These are phyloP conservation scores for Brenthis daphne DNA, from an alignment of 2,888 invertebrate species.

Conservation along the genomic window DNA sequence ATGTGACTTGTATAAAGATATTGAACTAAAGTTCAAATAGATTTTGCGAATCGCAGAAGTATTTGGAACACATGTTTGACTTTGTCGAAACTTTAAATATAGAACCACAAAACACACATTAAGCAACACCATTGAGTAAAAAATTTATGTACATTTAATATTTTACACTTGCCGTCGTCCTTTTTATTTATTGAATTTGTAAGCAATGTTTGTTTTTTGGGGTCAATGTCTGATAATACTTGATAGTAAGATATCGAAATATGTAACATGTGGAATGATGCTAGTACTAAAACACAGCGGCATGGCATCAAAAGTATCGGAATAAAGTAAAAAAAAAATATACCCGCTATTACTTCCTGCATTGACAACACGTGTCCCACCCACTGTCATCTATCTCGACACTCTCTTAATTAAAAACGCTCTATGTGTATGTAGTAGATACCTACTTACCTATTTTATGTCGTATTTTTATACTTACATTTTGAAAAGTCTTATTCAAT, in stretches of 20 bases:
- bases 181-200: not conserved
- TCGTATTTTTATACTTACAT: too few relatives aligned
- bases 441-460: not conserved
- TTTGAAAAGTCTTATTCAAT: too few relatives aligned
- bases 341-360: slow-evolving; percentile 63
- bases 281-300: slow-evolving; percentile 36
- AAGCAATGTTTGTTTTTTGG: not conserved
- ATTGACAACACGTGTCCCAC: slow-evolving; percentile 54
- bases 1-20: not conserved
- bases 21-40: slow-evolving; percentile 30
- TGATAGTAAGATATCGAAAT: not conserved
- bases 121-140: not conserved
- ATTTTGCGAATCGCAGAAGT: slow-evolving; percentile 43
- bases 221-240: not conserved
- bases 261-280: not conserved
- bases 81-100: slow-evolving; percentile 1
- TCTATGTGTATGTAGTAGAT: slow-evolving; percentile 32
- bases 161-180: not conserved
- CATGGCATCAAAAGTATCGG: slow-evolving; percentile 58
- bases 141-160: too few relatives aligned
- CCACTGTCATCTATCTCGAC: slow-evolving; percentile 45
- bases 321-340: slow-evolving; percentile 62
- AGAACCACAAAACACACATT: slow-evolving; percentile 3
- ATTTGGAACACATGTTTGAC: slow-evolving; percentile 39
- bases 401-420: slow-evolving; percentile 53